phyloP scores from a whole-genome alignment of 2,113 vertebrate species.

The Ramphastos sulfuratus region DNA sequence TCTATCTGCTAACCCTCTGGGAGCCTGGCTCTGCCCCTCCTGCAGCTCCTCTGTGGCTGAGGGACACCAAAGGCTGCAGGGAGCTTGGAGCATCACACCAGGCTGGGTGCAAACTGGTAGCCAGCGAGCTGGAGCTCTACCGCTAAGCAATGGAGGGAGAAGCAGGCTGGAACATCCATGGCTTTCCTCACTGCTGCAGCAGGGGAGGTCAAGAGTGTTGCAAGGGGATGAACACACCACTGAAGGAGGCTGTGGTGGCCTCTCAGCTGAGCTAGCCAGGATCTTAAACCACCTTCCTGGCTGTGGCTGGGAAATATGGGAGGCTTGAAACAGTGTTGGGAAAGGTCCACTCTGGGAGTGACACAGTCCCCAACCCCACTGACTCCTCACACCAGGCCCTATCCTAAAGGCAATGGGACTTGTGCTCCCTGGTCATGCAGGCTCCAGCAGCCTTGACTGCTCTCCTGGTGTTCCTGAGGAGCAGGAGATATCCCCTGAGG shows the following conservation, averaged over 20 bases:
- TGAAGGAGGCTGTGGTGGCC: background rate
- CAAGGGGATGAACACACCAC: rapidly evolving
- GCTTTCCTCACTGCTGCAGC: background rate
- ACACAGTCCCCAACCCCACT: rapidly evolving
- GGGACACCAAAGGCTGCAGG: background rate
- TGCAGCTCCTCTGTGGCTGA: background rate
- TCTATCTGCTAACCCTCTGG: background rate
- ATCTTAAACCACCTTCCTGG: background rate
- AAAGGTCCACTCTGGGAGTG: background rate
- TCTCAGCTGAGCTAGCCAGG: background rate
- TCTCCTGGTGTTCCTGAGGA: background rate
- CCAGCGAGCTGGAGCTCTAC: background rate
- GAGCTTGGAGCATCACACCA: rapidly evolving
- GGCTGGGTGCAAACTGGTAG: background rate
- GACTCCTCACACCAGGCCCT: background rate
- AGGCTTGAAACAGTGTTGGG: background rate
- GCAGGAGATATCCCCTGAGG: background rate
- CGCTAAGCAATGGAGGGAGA: background rate
- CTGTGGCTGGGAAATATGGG: background rate
- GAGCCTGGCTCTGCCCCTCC: background rate
- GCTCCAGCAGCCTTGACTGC: background rate
- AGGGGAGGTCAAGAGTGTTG: background rate
- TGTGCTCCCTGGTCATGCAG: background rate
- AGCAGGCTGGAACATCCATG: rapidly evolving
- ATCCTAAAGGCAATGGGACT: background rate